Base-by-base conservation (phyloP, 2,797 vertebrate species). In the Benthosema pterotum region DNA sequence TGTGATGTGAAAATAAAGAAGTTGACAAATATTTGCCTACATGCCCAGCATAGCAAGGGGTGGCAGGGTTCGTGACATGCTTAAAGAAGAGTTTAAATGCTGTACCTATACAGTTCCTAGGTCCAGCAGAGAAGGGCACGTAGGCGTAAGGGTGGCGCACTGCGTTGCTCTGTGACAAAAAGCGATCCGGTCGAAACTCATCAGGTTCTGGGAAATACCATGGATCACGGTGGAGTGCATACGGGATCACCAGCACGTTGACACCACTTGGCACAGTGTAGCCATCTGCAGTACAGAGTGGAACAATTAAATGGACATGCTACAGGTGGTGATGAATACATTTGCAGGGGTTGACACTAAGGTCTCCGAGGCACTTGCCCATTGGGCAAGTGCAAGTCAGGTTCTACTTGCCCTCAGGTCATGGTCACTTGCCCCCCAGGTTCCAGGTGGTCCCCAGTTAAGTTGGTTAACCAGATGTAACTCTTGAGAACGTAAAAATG, bases 61-160 rank as follows among this genome's bases (percentile, higher is more conserved):
- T 9, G 32, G 32, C 8, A 38, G 32, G 7, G 32, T 38, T 38
- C 8, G 11, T 38, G 32, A n/a, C n/a, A n/a, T n/a, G n/a, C n/a
- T n/a, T n/a, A n/a, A n/a, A n/a, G n/a, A n/a, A 8, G 28, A 48
- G 11, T 16, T 18, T 38, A 9, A 38, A 38, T 38, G 6, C 32
- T 9, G 32, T 38, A 95, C 94, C 94, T 56, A 95, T 94, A 63
- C 94, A 95, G 83, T 95, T 95, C 61, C 95, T 90, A 50, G 88
- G 88, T 45, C 95, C 95, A 17, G 94, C 95, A 14, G 94, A 96
- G 73, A 96, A 95, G 18, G 94, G 94, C 53, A 95, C 88, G 0
- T 92, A 95, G 0, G 93, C 83, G 0, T 91, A 95, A 0, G 94
- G 92, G 49, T 94, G 92, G 38, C 93, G 91, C 56, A 88, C 91